These are phyloP conservation scores for Auanema freiburgensis DNA, from an alignment of 2,888 invertebrate genomes.

Conservation along the genomic window DNA sequence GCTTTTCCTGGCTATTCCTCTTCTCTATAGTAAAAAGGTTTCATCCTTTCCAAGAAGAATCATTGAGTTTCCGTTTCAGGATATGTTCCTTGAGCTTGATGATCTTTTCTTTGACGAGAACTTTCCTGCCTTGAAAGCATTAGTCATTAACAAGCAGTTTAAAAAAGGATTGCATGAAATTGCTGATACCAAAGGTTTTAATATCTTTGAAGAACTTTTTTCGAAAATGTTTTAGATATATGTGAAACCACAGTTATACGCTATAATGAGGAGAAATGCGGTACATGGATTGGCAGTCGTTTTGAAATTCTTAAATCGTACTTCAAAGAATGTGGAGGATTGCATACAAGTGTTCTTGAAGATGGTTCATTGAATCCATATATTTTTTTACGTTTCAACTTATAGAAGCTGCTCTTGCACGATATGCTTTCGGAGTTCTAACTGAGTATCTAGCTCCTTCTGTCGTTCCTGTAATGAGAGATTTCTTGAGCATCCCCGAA, in stretches of 20 bases:
- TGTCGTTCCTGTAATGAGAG: conserved; percentile 6
- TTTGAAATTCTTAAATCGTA: conserved; percentile 35
- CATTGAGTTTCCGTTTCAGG: conserved; percentile 18
- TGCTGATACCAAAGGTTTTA: conserved; percentile 39
- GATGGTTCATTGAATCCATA: conserved; percentile 23
- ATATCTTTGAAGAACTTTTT: neutral
- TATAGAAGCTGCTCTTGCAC: conserved; percentile 34
- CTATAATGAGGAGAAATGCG: conserved; percentile 38
- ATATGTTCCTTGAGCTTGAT: conserved; percentile 33
- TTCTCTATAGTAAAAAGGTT: conserved; percentile 35
- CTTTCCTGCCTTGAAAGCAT: conserved; percentile 22
- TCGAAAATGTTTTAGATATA: conserved; percentile 29
- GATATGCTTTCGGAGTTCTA: conserved; percentile 41
- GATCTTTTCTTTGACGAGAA: conserved; percentile 44
- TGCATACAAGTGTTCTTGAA: conserved; percentile 34
- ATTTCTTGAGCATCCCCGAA: conserved; percentile 32
- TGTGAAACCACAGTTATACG: conserved; percentile 42
- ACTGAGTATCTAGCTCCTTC: conserved; percentile 30
- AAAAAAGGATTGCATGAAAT: conserved; percentile 27
- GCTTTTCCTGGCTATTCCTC: conserved; percentile 46
- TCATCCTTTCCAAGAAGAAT: no score
- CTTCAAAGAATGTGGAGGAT: conserved; percentile 23
- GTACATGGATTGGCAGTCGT: conserved; percentile 46
- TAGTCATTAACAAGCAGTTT: conserved; percentile 31
- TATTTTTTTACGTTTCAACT: conserved; percentile 2